Conservation (phyloP, 2,888 invertebrate genomes). For the Caenorhabditis sinica region DNA sequence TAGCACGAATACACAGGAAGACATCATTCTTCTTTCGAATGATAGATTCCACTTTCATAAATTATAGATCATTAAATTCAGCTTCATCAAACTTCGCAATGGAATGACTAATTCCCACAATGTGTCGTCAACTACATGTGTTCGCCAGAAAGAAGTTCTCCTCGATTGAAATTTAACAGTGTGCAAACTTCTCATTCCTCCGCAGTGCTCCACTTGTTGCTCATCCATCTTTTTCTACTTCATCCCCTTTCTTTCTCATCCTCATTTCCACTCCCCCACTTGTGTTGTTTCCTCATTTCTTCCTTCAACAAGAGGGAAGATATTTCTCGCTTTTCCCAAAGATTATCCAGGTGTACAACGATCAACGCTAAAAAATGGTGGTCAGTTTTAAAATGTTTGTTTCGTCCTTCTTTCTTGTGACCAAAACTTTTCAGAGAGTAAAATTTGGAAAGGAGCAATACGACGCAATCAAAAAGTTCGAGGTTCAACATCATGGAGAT, state of each 20-base stretch:
- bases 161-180: conserved; percentile 49
- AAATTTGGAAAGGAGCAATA: conserved; percentile 74
- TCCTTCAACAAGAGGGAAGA: conserved; percentile 40
- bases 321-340: conserved; percentile 36
- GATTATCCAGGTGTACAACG: conserved; percentile 47
- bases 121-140: conserved; percentile 30
- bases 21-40: too few species aligned
- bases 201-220: conserved; percentile 59
- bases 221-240: conserved; percentile 57
- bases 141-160: conserved; percentile 43
- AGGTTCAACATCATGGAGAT: conserved; percentile 74
- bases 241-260: conserved; percentile 30
- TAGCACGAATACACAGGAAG: too few species aligned
- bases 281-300: conserved; percentile 64
- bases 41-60: too few species aligned
- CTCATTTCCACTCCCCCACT: conserved; percentile 60
- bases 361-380: conserved; percentile 47
- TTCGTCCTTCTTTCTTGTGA: not conserved
- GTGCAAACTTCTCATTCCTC: conserved; percentile 44
- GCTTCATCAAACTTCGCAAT: not conserved
- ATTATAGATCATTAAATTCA: too few species aligned
- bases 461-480: conserved; percentile 76
- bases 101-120: conserved; percentile 3
- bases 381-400: conserved; percentile 44
- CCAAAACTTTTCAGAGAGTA: conserved; percentile 69